Conservation (phyloP, 2,888 invertebrate species). For the Oscheius sp. region DNA sequence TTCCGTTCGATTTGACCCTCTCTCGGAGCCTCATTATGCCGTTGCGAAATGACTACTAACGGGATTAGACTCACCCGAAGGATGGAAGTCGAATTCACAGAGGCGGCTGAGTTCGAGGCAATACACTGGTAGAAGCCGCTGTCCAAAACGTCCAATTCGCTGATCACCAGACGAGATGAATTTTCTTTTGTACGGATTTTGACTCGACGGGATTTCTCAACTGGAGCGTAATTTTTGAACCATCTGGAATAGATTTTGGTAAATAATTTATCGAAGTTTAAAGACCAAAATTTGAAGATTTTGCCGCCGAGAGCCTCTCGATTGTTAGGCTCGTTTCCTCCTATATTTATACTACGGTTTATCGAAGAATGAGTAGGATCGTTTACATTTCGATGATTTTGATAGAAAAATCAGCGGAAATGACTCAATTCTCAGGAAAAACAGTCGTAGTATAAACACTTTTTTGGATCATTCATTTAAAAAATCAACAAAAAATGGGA, state of each 20-base stretch:
- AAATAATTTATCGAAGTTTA: no score
- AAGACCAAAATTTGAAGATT: background rate
- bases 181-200: constrained; percentile 60
- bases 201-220: constrained; percentile 64
- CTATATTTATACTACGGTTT: no score
- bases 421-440: no score
- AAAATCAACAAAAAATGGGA: no score
- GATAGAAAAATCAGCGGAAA: no score
- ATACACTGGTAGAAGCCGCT: constrained; percentile 67
- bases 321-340: no score
- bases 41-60: no score
- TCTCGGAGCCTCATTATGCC: constrained; percentile 16
- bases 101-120: constrained; percentile 66
- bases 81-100: constrained; percentile 67
- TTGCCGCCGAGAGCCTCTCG: no score
- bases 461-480: no score
- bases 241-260: constrained; percentile 55
- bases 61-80: constrained; percentile 57
- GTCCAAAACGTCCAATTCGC: constrained; percentile 67
- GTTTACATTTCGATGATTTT: no score
- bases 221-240: constrained; percentile 68
- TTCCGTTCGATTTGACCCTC: constrained; percentile 24
- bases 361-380: no score
- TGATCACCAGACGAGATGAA: constrained; percentile 63
- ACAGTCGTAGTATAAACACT: no score